phyloP scores from a whole-genome alignment of 2,797 vertebrate genomes.

The Acipenser oxyrinchus region DNA sequence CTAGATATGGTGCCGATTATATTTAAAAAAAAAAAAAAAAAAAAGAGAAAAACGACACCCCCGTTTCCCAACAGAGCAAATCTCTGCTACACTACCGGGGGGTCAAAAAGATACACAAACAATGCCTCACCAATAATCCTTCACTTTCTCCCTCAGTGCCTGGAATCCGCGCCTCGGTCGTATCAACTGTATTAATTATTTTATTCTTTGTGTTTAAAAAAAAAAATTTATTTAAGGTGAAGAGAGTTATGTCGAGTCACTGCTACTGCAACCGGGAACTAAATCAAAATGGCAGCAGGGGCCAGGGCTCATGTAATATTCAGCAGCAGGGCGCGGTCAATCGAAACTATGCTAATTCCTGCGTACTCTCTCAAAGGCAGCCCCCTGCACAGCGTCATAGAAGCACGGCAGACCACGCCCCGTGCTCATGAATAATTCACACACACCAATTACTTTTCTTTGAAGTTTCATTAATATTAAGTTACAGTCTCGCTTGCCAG shows the following conservation, averaged over 20 bases:
- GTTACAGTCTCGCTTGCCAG: background rate
- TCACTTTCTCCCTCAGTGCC: constrained; percentile 66
- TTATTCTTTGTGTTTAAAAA: no score
- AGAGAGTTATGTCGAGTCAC: constrained; percentile 61
- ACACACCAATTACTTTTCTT: background rate
- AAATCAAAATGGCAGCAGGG: constrained; percentile 81
- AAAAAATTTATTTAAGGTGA: background rate
- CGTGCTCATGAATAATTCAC: constrained; percentile 9
- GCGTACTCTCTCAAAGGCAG: background rate
- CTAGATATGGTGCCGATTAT: no score
- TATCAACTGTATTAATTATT: constrained; percentile 35
- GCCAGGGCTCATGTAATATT: constrained; percentile 33
- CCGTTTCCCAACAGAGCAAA: no score
- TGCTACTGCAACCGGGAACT: constrained; percentile 68
- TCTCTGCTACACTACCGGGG: no score
- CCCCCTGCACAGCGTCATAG: no score
- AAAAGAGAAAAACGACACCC: no score
- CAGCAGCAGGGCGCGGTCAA: background rate
- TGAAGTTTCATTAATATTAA: background rate
- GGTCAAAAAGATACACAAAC: no score
- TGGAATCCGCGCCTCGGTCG: constrained; percentile 61
- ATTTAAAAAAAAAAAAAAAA: no score
- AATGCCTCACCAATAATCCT: constrained; percentile 71
- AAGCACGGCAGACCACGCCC: no score
- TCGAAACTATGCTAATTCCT: background rate